Evolutionary conservation across 2,888 invertebrate species (phyloP).

Genomic region (Lasioglossum villosulum): DNA sequence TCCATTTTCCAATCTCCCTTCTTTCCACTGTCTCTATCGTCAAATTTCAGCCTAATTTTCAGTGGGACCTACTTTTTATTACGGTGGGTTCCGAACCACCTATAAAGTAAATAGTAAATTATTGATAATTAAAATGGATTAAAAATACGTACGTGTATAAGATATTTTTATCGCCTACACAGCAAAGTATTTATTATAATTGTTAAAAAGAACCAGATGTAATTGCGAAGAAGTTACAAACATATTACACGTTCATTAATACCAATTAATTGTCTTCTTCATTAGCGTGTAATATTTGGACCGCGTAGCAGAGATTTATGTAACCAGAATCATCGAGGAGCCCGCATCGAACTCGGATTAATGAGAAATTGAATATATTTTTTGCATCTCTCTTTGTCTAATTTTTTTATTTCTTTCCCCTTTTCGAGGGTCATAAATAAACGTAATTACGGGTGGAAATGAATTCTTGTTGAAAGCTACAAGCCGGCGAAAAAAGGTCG

Average conservation of each 20-base stretch:
- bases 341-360: background rate
- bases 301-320: background rate
- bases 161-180: too few relatives aligned
- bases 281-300: background rate
- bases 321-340: background rate
- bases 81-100: too few relatives aligned
- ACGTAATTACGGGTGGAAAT: slow-evolving; percentile 16
- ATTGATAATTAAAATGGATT: too few relatives aligned
- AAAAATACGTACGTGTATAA: too few relatives aligned
- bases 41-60: too few relatives aligned
- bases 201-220: background rate
- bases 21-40: too few relatives aligned
- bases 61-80: too few relatives aligned
- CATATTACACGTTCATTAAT: background rate
- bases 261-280: background rate
- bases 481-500: slow-evolving; percentile 10
- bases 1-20: too few relatives aligned
- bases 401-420: background rate
- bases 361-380: background rate
- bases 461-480: slow-evolving; percentile 15
- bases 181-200: background rate
- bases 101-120: too few relatives aligned
- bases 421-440: slow-evolving; percentile 17
- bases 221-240: background rate
- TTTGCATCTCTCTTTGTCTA: background rate